phyloP scores from a whole-genome alignment of 2,113 vertebrate genomes.

The Notothenia rossii region DNA sequence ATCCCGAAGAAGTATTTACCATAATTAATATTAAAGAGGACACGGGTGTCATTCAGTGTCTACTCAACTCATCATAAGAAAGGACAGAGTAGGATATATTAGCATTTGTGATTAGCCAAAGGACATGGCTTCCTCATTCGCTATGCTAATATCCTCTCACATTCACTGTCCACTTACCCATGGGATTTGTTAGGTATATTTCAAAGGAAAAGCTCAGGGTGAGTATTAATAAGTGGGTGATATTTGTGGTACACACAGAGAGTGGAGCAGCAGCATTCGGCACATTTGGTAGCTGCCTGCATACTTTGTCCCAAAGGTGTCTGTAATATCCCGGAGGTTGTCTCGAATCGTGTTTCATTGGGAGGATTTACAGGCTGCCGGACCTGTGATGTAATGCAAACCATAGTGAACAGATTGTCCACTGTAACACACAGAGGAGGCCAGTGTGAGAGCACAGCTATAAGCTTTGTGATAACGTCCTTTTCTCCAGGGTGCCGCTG shows the following conservation, averaged over 20 bases:
- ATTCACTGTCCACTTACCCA: conserved; percentile 53
- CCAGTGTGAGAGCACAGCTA: conserved; percentile 57
- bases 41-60: conserved; percentile 64
- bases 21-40: conserved; percentile 67
- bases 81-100: conserved; percentile 78
- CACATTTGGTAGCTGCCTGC: conserved; percentile 47
- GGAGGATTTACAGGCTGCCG: conserved; percentile 67
- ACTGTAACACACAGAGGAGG: conserved; percentile 45
- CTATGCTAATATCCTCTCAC: conserved; percentile 71
- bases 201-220: conserved; percentile 25
- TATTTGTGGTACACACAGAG: conserved; percentile 25
- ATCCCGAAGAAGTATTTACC: conserved; percentile 44
- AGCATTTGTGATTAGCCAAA: conserved; percentile 79
- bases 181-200: conserved; percentile 45
- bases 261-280: conserved; percentile 15
- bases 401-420: conserved; percentile 62
- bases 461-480: conserved; percentile 65
- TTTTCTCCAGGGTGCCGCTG: conserved; percentile 45
- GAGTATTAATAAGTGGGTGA: conserved; percentile 37
- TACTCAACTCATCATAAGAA: conserved; percentile 52
- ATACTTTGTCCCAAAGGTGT: conserved; percentile 67
- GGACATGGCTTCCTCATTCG: conserved; percentile 68
- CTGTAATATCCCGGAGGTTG: conserved; percentile 62
- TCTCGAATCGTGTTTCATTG: conserved; percentile 67
- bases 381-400: conserved; percentile 77